Conservation (phyloP, 2,888 invertebrate genomes). For the Apamea anceps region DNA sequence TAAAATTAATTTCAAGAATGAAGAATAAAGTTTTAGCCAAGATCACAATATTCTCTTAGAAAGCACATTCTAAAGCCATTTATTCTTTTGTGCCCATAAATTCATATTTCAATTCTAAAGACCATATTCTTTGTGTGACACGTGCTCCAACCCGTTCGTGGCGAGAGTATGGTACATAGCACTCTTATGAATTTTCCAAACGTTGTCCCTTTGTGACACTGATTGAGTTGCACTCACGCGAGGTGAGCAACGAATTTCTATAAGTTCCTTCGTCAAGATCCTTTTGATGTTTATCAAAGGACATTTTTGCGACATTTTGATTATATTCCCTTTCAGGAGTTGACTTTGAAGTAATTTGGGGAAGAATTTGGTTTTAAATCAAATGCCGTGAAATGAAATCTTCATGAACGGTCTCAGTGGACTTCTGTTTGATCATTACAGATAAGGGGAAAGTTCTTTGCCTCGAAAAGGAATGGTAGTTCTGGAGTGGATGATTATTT, state of each 20-base stretch:
- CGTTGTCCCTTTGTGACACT: conserved; percentile 45
- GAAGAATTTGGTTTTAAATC: conserved; percentile 41
- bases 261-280: conserved; percentile 30
- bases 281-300: conserved; percentile 36
- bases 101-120: conserved; percentile 43
- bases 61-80: conserved; percentile 38
- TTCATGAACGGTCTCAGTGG: conserved; percentile 24
- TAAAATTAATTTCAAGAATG: conserved; percentile 2
- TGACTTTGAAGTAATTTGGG: conserved; percentile 40
- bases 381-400: conserved; percentile 27
- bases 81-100: conserved; percentile 45
- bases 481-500: neutral
- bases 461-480: neutral
- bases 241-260: conserved; percentile 53
- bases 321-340: conserved; percentile 21
- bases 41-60: conserved; percentile 18
- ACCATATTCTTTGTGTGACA: conserved; percentile 41
- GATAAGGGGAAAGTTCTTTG: neutral
- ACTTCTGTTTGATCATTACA: conserved; percentile 32
- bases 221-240: conserved; percentile 55
- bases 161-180: conserved; percentile 33
- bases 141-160: conserved; percentile 42
- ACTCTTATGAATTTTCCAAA: conserved; percentile 55
- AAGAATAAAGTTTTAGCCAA: neutral
- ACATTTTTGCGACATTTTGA: conserved; percentile 30